These are phyloP conservation scores for Lycopodina hypogea DNA, from an alignment of 37 sponge, comb jelly and placozoan species.

Conservation along the genomic window DNA sequence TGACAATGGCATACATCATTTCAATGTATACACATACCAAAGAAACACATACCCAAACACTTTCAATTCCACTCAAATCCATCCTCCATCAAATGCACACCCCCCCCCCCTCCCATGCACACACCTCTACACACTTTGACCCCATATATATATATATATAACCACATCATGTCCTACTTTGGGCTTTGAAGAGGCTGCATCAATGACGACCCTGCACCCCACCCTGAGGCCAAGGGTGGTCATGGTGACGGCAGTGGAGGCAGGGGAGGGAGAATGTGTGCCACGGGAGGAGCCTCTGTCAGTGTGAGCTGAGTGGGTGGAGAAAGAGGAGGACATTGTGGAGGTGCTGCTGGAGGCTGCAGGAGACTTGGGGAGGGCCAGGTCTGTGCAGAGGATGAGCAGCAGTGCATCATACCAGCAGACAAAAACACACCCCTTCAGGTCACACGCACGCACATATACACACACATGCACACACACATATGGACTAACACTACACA, in stretches of 20 bases:
- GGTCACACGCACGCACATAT: too few relatives aligned
- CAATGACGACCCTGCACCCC: slow-evolving; percentile 56
- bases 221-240: slow-evolving; percentile 50
- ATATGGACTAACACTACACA: too few relatives aligned
- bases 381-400: background rate
- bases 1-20: background rate
- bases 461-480: too few relatives aligned
- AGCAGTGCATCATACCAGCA: background rate
- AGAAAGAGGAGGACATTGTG: slow-evolving; percentile 17
- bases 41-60: background rate
- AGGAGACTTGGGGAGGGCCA: slow-evolving; percentile 22
- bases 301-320: slow-evolving; percentile 10
- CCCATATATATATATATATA: background rate
- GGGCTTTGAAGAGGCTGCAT: slow-evolving; percentile 36
- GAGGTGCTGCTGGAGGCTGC: slow-evolving; percentile 16
- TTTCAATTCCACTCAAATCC: too few relatives aligned
- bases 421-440: too few relatives aligned
- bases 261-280: slow-evolving; percentile 12
- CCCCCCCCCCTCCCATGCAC: background rate
- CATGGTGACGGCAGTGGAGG: slow-evolving; percentile 40
- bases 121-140: background rate
- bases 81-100: background rate
- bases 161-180: slow-evolving; percentile 31
- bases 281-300: background rate
- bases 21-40: too few relatives aligned